A percentile compares a stretch with the other conserved stretches of the same genome.
Evolutionary conservation across 2,113 vertebrate species (phyloP).

Genomic region (Parus major): DNA sequence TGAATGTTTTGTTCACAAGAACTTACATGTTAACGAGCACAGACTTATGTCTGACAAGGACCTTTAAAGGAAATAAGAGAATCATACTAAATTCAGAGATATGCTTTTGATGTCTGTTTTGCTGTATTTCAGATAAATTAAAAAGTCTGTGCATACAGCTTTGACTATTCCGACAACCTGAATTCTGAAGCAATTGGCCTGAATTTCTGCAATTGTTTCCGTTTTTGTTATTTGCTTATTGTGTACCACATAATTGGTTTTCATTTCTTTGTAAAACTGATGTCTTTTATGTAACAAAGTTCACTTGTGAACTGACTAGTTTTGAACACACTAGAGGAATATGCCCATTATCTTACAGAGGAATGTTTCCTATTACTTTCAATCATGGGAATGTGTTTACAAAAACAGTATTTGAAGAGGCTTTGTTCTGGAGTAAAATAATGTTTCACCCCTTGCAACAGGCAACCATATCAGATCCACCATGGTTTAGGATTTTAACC

Average conservation of each 20-base stretch:
- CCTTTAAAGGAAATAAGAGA: background rate
- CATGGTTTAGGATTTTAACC: background rate
- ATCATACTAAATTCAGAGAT: background rate
- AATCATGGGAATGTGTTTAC: background rate
- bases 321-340: background rate
- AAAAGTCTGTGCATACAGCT: background rate
- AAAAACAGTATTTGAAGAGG: background rate
- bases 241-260: background rate
- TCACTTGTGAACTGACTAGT: background rate
- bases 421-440: background rate
- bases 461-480: background rate
- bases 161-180: background rate
- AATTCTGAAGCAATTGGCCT: background rate
- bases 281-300: background rate
- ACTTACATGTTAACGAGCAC: background rate
- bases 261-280: background rate
- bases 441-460: background rate
- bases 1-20: background rate
- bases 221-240: background rate
- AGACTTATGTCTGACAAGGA: background rate
- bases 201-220: background rate
- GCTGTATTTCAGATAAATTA: background rate
- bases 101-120: background rate
- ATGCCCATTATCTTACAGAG: background rate
- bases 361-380: background rate